Percentiles rank a stretch among this genome's conserved stretches.
Evolutionary conservation across 2,113 vertebrate species (phyloP).

Genomic region (Syrmaticus mikado): DNA sequence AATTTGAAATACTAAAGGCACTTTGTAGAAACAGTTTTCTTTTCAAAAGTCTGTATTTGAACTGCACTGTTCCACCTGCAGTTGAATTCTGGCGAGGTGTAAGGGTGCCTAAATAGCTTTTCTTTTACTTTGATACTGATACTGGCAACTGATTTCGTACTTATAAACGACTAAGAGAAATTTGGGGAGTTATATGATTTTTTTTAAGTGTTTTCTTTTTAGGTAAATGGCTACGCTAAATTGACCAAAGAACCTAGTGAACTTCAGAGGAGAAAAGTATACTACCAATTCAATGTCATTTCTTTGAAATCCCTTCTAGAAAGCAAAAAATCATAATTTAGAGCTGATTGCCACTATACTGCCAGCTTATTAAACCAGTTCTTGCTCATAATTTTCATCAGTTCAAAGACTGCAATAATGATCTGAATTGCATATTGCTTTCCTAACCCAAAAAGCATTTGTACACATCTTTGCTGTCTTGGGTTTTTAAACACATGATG

Average conservation of each 20-base stretch:
- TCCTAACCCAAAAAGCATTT: neutral
- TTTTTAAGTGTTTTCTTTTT: neutral
- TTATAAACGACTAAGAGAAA: neutral
- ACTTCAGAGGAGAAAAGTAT: neutral
- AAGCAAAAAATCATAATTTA: neutral
- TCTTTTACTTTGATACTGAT: neutral
- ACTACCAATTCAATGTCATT: neutral
- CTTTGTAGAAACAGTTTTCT: neutral
- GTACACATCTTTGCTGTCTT: neutral
- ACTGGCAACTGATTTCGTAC: neutral
- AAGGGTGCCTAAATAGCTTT: neutral
- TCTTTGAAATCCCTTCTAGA: neutral
- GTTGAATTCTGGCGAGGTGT: neutral
- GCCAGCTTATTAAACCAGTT: conserved; percentile 8
- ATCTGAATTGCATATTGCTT: neutral
- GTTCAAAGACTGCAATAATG: neutral
- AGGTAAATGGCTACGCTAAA: neutral
- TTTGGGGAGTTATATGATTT: neutral
- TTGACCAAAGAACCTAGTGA: neutral
- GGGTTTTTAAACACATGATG: neutral
- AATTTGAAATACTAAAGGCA: neutral
- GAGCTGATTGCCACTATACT: neutral
- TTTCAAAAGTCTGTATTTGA: neutral
- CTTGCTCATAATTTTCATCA: neutral
- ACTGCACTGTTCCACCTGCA: neutral